phyloP scores from a whole-genome alignment of 2,797 vertebrate genomes.

The Hypotaenidia okinawae region DNA sequence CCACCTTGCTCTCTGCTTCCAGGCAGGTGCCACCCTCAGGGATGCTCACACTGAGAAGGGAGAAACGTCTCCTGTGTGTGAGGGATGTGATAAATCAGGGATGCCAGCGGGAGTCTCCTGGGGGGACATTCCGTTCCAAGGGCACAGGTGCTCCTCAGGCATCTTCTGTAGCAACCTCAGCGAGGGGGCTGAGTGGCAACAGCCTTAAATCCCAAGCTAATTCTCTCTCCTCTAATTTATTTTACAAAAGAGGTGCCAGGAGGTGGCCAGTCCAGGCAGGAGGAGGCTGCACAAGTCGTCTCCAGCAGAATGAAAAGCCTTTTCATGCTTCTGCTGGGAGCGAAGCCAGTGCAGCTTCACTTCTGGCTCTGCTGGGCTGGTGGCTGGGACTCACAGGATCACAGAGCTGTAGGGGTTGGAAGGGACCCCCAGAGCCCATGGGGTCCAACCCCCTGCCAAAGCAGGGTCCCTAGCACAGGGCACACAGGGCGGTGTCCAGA shows the following conservation, averaged over 20 bases:
- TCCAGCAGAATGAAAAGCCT: neutral
- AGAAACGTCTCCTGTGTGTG: fast-evolving
- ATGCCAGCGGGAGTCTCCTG: fast-evolving
- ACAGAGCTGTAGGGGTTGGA: no score
- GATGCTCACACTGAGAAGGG: fast-evolving
- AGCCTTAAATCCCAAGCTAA: neutral
- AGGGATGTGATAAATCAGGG: neutral
- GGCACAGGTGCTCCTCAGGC: neutral
- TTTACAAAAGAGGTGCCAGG: neutral
- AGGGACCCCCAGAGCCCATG: no score
- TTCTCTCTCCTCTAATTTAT: neutral
- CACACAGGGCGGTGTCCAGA: no score
- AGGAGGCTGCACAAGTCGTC: neutral
- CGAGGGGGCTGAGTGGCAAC: fast-evolving
- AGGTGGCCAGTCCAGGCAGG: neutral
- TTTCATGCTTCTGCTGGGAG: neutral
- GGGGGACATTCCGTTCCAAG: neutral
- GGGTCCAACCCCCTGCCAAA: no score
- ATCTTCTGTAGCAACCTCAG: neutral
- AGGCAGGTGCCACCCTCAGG: neutral
- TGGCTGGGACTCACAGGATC: neutral
- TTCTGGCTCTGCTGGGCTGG: neutral
- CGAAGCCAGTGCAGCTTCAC: no score
- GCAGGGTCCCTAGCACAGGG: no score
- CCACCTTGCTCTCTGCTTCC: neutral